Evolutionary conservation across 2,888 invertebrate genomes (phyloP).

Genomic region (Spilosoma lubricipeda): DNA sequence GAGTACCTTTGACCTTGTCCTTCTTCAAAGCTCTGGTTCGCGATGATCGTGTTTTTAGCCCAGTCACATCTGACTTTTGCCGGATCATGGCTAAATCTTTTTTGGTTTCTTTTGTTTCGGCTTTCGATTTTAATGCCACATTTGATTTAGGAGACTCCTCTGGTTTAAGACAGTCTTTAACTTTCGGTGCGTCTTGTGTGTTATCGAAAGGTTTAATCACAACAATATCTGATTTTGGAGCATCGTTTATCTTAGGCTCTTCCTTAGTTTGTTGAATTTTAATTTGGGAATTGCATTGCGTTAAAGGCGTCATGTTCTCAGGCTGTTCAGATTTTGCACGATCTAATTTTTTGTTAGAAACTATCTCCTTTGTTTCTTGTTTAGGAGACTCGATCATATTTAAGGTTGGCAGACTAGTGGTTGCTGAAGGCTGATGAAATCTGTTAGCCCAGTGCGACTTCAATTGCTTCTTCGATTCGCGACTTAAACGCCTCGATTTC

Average conservation of each 20-base stretch:
- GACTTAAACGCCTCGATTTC: constrained; percentile 89
- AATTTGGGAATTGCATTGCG: neutral
- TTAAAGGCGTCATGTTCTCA: constrained; percentile 44
- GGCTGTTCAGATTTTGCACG: constrained; percentile 79
- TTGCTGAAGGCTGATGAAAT: constrained; percentile 93
- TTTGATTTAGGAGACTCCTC: constrained; percentile 20
- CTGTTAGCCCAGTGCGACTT: constrained; percentile 91
- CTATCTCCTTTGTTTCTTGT: constrained; percentile 70
- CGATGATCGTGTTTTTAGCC: constrained; percentile 81
- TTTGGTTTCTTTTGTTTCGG: constrained; percentile 33
- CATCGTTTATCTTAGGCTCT: constrained; percentile 14
- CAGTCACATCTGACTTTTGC: constrained; percentile 88
- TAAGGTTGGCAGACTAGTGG: constrained; percentile 92
- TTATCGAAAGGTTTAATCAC: constrained; percentile 42
- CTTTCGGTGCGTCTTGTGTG: constrained; percentile 61
- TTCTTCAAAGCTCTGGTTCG: constrained; percentile 70
- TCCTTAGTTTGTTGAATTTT: neutral
- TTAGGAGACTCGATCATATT: constrained; percentile 84
- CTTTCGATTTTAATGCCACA: constrained; percentile 25
- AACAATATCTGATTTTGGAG: constrained; percentile 57
- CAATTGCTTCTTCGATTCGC: constrained; percentile 85
- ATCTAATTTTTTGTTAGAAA: constrained; percentile 61
- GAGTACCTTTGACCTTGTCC: constrained; percentile 67
- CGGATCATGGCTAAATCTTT: constrained; percentile 77
- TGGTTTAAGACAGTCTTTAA: constrained; percentile 1